These are phyloP conservation scores for Hippocampus zosterae DNA, from an alignment of 2,113 vertebrate genomes.

Conservation along the genomic window DNA sequence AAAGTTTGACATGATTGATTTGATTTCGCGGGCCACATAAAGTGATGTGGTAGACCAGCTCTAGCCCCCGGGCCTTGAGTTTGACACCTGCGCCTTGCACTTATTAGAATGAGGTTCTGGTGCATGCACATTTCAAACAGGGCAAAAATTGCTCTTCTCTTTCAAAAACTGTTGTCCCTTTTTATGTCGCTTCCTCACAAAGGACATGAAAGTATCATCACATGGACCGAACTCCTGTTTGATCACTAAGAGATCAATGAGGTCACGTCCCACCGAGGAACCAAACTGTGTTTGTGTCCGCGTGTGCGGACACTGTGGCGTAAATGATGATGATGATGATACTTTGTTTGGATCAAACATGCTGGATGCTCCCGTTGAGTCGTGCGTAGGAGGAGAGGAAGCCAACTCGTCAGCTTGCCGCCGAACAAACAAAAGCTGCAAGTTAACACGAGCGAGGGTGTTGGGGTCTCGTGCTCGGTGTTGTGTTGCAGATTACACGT, in stretches of 20 bases:
- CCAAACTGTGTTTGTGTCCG: background rate
- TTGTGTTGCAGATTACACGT: slow-evolving; percentile 22
- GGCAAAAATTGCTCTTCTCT: background rate
- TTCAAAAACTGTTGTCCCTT: background rate
- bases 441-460: slow-evolving; percentile 38
- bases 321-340: background rate
- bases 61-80: too few species aligned
- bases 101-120: background rate
- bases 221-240: background rate
- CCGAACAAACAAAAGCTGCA: slow-evolving; percentile 8
- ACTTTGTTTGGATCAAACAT: background rate
- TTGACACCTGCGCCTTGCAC: too few species aligned
- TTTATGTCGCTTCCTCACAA: background rate
- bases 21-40: too few species aligned
- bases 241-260: background rate
- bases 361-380: slow-evolving; percentile 12
- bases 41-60: too few species aligned
- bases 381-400: slow-evolving; percentile 35
- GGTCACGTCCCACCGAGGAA: background rate
- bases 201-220: background rate
- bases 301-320: background rate
- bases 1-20: too few species aligned
- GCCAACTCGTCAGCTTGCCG: slow-evolving; percentile 3
- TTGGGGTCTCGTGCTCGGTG: slow-evolving; percentile 30
- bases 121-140: background rate